These are phyloP conservation scores for Parazoanthus darwini DNA, from an alignment of 92 coral and sea anemone genomes.

Conservation along the genomic window DNA sequence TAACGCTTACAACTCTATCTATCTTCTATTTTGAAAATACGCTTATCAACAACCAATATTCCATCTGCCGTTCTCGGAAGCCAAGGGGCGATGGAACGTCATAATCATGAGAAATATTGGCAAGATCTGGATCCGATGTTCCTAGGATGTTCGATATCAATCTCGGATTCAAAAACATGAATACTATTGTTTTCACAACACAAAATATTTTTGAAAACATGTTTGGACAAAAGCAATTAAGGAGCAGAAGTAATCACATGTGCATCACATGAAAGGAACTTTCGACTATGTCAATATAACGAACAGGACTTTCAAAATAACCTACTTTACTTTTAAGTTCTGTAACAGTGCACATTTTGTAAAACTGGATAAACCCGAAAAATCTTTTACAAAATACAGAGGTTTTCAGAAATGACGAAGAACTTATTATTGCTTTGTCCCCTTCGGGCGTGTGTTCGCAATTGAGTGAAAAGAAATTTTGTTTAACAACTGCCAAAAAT, in stretches of 20 bases:
- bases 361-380: not conserved
- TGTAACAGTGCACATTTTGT: not conserved
- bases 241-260: not conserved
- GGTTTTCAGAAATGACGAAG: not conserved
- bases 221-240: not conserved
- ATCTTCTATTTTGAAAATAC: not conserved
- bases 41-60: not conserved
- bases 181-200: no score
- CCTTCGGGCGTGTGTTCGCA: not conserved
- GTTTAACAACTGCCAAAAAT: no score
- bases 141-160: not conserved
- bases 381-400: no score
- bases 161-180: no score
- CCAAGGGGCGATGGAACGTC: not conserved
- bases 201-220: no score
- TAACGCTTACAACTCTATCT: not conserved
- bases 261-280: not conserved
- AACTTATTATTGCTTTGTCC: not conserved
- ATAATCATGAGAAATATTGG: not conserved
- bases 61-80: not conserved
- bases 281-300: no score
- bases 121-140: not conserved
- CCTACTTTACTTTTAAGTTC: not conserved
- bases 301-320: not conserved
- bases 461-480: no score